phyloP scores from a whole-genome alignment of 2,888 invertebrate genomes.

The Ypsolopha sequella region DNA sequence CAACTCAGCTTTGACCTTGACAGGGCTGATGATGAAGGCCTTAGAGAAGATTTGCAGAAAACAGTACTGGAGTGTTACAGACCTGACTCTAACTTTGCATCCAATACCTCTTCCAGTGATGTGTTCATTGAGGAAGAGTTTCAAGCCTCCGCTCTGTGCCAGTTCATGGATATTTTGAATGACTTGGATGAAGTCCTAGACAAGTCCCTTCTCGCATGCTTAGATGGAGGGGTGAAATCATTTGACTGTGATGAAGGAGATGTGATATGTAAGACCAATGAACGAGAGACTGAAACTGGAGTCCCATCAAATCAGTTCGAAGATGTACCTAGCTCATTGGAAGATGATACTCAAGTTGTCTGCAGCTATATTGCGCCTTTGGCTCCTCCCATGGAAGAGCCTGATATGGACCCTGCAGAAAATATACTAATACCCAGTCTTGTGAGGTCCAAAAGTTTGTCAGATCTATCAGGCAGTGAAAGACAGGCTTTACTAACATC shows the following conservation, averaged over 20 bases:
- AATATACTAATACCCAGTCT: constrained; percentile 27
- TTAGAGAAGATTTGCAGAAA: constrained; percentile 56
- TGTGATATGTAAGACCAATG: constrained; percentile 45
- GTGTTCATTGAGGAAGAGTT: constrained; percentile 60
- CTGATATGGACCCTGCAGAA: constrained; percentile 22
- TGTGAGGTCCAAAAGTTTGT: constrained; percentile 54
- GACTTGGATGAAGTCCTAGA: constrained; percentile 72
- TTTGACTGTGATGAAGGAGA: constrained; percentile 59
- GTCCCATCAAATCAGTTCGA: neutral
- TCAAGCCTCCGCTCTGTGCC: constrained; percentile 59
- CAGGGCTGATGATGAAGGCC: constrained; percentile 47
- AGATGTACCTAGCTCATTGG: constrained; percentile 35
- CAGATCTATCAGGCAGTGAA: constrained; percentile 37
- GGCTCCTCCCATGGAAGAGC: constrained; percentile 26
- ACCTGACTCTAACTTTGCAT: constrained; percentile 56
- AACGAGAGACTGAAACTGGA: neutral
- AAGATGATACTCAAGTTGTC: constrained; percentile 53
- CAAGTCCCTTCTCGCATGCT: constrained; percentile 57
- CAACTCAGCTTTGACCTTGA: constrained; percentile 36
- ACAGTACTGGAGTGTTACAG: constrained; percentile 59
- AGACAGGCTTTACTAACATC: constrained; percentile 30
- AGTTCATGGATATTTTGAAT: constrained; percentile 68
- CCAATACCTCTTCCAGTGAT: constrained; percentile 45
- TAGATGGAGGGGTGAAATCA: constrained; percentile 44
- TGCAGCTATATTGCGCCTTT: constrained; percentile 25